Evolutionary conservation across 35 echinoderm and acorn worm species (phyloP), one percentile per base, ranked within the genome.

Genomic region (Lytechinus pictus): DNA sequence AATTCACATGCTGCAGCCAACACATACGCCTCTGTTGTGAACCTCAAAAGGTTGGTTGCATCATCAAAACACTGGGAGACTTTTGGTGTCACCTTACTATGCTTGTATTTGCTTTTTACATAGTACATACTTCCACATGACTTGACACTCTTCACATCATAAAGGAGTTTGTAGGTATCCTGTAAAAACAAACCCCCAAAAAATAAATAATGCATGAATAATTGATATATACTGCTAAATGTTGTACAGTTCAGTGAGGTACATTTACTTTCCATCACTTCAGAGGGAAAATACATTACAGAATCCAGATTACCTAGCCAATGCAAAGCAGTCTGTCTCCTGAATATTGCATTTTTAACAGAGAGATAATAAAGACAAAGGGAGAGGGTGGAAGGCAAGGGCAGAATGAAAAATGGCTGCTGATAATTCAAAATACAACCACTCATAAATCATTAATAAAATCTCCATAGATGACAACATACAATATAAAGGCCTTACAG

Each of bases 81-180:
- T 52, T 90, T 90, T 6, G 88, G 88, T 90, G 88, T 90, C 9
- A 90, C 88, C 8, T 90, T 90, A 54, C 28, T 90, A 90, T 90
- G 88, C 88, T 33, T 28, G 11, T 90, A 90, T 90, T 33, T 90
- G 88, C 27, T 52, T 52, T 9, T 90, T 19, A 90, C 52, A 33
- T 51, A 90, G 52, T 28, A 90, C 88, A 90, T 29, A 90, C 88
- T 90, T 9, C 88, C 88, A 52, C 88, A 90, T 52, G 88, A 90
- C 52, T 90, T 90, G 29, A 33, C 27, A 90, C 88, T 90, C 29
- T 90, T 90, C 19, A 10, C 88, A 90, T 90, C 88, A 90, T 90
- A 90, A 29, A 90, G 88, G 27, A 90, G 88, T 90, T 90, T 90
- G 88, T 90, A 90, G 8, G 88, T 90, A 33, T 90, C 88, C 88